Conservation (phyloP, 2,888 invertebrate species). For the Rhamphomyia laevipes region DNA sequence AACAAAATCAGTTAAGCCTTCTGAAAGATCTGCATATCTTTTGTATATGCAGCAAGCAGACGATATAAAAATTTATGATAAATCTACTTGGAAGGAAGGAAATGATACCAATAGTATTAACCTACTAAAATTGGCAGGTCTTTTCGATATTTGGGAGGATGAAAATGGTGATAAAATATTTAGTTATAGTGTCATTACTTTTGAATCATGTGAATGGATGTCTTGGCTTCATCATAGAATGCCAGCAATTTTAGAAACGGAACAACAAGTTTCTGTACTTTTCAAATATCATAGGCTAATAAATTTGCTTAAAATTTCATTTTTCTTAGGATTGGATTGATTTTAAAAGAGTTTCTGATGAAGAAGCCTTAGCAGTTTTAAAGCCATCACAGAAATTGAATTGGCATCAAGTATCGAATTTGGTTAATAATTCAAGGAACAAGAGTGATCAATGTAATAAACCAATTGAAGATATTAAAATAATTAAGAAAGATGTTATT, state of each 20-base stretch:
- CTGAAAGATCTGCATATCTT: conserved; percentile 59
- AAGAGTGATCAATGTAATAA: conserved; percentile 50
- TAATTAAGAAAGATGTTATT: background rate
- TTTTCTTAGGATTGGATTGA: conserved; percentile 53
- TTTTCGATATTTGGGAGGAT: conserved; percentile 58
- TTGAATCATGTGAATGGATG: conserved; percentile 54
- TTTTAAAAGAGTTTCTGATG: conserved; percentile 41
- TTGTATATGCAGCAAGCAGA: conserved; percentile 52
- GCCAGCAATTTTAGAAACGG: conserved; percentile 63
- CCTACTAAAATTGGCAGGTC: conserved; percentile 61
- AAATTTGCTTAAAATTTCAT: conserved; percentile 1
- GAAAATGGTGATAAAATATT: conserved; percentile 48
- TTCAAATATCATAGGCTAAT: background rate
- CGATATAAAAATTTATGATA: conserved; percentile 43
- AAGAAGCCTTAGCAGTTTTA: conserved; percentile 40
- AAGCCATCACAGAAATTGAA: conserved; percentile 41
- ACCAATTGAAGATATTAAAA: conserved; percentile 24
- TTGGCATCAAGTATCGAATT: conserved; percentile 58
- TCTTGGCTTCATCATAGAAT: conserved; percentile 68
- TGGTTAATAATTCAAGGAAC: conserved; percentile 60
- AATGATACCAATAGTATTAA: conserved; percentile 31
- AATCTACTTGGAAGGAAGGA: conserved; percentile 43
- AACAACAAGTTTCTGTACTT: conserved; percentile 50
- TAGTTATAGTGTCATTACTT: conserved; percentile 67
- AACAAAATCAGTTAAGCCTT: conserved; percentile 47